Evolutionary conservation across 1,140 invertebrate species (phyloP), one percentile per base, ranked within the genome.

Genomic region (Brachionus calyciflorus): DNA sequence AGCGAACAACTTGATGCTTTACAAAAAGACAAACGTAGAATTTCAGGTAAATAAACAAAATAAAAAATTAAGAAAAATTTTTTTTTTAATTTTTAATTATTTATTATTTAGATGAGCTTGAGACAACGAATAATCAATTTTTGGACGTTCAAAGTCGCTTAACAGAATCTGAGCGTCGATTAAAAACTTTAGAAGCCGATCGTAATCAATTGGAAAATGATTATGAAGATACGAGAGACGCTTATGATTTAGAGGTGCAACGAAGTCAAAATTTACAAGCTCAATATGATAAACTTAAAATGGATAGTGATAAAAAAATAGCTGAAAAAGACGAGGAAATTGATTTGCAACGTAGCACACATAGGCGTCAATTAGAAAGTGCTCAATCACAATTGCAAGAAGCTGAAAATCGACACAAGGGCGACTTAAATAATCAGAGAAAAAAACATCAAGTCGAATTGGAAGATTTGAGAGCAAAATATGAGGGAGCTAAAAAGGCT

Each of bases 301-400:
- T 4, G 46, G 76, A 77, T 48, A 40, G 26, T 2, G 76, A 77
- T 33, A 77, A 53, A 55, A 60, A 49, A 37, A 14, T 77, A 24
- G 76, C 53, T 26, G 60, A 77, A 19, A 77, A 77, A 41, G 76
- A 77, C 14, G 48, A 33, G 1, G 76, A 77, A 77, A 48, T 77
- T 10, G 57, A 77, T 49, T 9, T 41, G 14, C 19, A 46, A 3
- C 41, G 60, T 14, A 17, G 28, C 2, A 40, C 19, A 41, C 55
- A 77, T 65, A 46, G 55, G 48, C 37, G 57, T 19, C 76, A 77
- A 63, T 17, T 77, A 9, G 76, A 77, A 21, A 9, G 19, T n/a
- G 19, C 49, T 26, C 76, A 77, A 40, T 28, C 55, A 3, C 55
- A 77, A 63, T 33, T 77, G 30, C 55, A 77, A 51, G 76, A 77